Base-by-base conservation (phyloP, 1,140 invertebrate species). In the Bombus affinis region DNA sequence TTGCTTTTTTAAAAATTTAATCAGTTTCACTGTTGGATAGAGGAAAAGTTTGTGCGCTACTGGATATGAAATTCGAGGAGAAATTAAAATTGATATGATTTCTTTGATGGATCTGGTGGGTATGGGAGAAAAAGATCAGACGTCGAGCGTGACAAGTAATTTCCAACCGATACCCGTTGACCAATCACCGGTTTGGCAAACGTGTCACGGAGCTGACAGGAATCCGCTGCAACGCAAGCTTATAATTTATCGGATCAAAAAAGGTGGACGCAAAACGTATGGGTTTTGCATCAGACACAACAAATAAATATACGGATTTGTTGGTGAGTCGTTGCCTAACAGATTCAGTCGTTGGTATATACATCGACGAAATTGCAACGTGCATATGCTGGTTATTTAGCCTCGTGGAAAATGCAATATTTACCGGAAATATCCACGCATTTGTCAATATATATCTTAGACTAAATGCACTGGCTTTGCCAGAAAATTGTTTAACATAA, bases 221-320 rank as follows among this genome's bases (percentile, higher is more conserved):
- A 89, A 93, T 92, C 92, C 91, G 91, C 85, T 91, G 88, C 90
- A 93, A 92, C 89, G 91, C 90, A 93, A 92, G 88, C 90, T 90
- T 92, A 94, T 94, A 94, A 95, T 94, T 95, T 93, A 95, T 92
- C 91, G 93, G 93, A 94, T 94, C 90, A 87, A 94, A 95, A 95
- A 95, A 94, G 93, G 92, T 93, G 93, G 92, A 92, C 93, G 93
- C 89, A 93, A 94, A 92, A 93, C 86, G 91, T 88, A 91, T 92
- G 92, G 91, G 91, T 93, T 94, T 93, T 93, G 92, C 91, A 93
- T 90, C 88, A 91, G 92, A 86, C 87, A 88, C 90, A 92, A 93
- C 92, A 92, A 93, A 94, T 94, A 95, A 94, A 95, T 94, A 94
- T 91, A 86, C 89, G 92, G 93, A 94, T 95, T 90, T 86, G 89